These are phyloP conservation scores for Anolis apletophallus DNA, from an alignment of 2,797 vertebrate genomes.

Conservation along the genomic window DNA sequence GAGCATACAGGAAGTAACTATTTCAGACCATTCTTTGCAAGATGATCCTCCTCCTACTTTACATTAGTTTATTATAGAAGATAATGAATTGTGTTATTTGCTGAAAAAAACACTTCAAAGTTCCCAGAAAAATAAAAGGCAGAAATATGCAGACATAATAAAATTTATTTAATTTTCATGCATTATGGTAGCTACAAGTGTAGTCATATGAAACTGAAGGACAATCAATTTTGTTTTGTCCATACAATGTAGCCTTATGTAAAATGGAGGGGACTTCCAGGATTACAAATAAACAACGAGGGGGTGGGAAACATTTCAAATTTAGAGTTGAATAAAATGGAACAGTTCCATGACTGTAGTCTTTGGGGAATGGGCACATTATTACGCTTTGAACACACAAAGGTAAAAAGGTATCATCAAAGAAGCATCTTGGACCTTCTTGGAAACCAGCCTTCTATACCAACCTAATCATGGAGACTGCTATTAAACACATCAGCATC, in stretches of 20 bases:
- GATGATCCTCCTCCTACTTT: not conserved
- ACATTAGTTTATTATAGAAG: not conserved
- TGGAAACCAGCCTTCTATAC: constrained; percentile 45
- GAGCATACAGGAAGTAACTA: no score
- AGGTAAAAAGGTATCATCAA: constrained; percentile 60
- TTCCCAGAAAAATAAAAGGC: constrained; percentile 74
- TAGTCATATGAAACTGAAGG: constrained; percentile 77
- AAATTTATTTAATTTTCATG: constrained; percentile 83
- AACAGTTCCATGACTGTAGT: constrained; percentile 66
- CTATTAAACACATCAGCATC: constrained; percentile 48
- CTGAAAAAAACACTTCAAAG: constrained; percentile 32
- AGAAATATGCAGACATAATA: constrained; percentile 79
- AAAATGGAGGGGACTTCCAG: constrained; percentile 76
- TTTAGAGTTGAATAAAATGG: constrained; percentile 66
- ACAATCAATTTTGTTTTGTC: constrained; percentile 75
- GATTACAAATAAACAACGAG: constrained; percentile 75
- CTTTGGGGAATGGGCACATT: constrained; percentile 55
- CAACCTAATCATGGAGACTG: constrained; percentile 39
- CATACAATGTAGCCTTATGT: constrained; percentile 74
- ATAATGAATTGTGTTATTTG: not conserved
- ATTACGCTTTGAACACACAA: constrained; percentile 57
- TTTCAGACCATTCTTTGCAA: no score
- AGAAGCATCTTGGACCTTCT: constrained; percentile 66
- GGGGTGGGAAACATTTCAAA: constrained; percentile 57
- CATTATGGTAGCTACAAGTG: constrained; percentile 78